These are phyloP conservation scores for Coelinius sp. DNA, from an alignment of 2,888 invertebrate genomes.

Conservation along the genomic window DNA sequence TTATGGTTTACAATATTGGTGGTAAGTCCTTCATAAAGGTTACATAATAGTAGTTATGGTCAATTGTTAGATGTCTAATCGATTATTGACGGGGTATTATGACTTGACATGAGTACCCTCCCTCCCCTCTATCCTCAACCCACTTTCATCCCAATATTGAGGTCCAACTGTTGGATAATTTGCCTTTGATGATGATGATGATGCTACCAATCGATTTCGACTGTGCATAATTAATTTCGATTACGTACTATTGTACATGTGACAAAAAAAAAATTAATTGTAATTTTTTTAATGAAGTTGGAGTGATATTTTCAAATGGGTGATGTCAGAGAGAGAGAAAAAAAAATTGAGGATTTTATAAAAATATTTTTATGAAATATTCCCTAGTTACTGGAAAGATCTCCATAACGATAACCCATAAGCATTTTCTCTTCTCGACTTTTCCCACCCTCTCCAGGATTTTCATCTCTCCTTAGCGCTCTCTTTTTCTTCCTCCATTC, in stretches of 20 bases:
- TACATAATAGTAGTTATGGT: slow-evolving; percentile 2
- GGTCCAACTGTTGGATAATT: slow-evolving; percentile 37
- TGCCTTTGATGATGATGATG: slow-evolving; percentile 47
- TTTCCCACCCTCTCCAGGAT: neutral
- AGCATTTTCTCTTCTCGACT: neutral
- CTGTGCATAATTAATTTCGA: slow-evolving; percentile 41
- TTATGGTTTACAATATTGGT: slow-evolving; percentile 14
- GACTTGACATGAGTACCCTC: neutral
- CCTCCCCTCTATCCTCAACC: neutral
- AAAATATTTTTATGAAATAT: neutral
- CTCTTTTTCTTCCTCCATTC: slow-evolving; percentile 5
- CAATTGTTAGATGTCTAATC: slow-evolving; percentile 7
- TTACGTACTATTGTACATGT: slow-evolving; percentile 7
- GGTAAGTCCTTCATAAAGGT: slow-evolving; percentile 13
- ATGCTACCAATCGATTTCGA: slow-evolving; percentile 18
- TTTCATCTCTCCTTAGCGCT: slow-evolving; percentile 12
- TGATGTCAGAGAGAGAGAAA: no score
- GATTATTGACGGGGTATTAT: slow-evolving; percentile 32
- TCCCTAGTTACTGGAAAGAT: neutral
- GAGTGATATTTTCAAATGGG: no score
- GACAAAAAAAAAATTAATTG: no score
- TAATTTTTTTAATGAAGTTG: no score
- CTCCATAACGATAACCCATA: slow-evolving; percentile 13
- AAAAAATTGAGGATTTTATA: neutral
- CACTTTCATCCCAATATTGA: neutral